Percentiles rank a stretch among this genome's conserved stretches.
These are phyloP conservation scores for Carapus acus DNA, from an alignment of 2,797 vertebrate genomes.

Conservation along the genomic window DNA sequence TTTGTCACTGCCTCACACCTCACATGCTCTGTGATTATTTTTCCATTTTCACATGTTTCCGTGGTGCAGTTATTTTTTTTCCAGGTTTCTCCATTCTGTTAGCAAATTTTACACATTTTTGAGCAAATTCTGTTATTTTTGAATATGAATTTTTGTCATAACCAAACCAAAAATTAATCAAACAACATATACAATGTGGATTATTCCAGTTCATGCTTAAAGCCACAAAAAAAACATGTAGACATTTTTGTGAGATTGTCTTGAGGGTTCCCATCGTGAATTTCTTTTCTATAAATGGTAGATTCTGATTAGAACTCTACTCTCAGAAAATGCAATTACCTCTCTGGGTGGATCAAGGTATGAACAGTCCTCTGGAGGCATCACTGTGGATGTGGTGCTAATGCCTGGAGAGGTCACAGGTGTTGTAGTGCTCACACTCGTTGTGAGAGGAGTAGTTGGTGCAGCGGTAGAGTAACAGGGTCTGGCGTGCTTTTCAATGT, in stretches of 20 bases:
- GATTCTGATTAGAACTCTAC: too few relatives aligned
- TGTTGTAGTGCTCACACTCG: not conserved
- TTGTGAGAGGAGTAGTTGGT: constrained; percentile 7
- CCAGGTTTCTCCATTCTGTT: constrained; percentile 74
- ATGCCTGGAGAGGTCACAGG: not conserved
- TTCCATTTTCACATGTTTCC: constrained; percentile 68
- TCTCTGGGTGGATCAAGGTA: constrained; percentile 60
- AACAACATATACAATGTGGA: too few relatives aligned
- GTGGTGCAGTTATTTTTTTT: constrained; percentile 65
- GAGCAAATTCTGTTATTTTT: not conserved
- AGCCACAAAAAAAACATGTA: too few relatives aligned
- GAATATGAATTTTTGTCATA: not conserved
- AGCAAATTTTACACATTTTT: constrained; percentile 2
- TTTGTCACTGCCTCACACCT: constrained; percentile 48
- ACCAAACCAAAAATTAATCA: too few relatives aligned
- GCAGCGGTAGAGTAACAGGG: constrained; percentile 42
- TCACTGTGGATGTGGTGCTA: fast-evolving
- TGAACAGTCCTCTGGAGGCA: constrained; percentile 1
- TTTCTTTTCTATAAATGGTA: too few relatives aligned
- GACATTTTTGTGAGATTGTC: too few relatives aligned
- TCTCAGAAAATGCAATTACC: too few relatives aligned
- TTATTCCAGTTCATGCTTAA: too few relatives aligned
- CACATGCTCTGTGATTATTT: constrained; percentile 30
- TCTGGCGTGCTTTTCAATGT: constrained; percentile 39
- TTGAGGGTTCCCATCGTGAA: too few relatives aligned